Base-by-base conservation (phyloP, 2,797 vertebrate genomes). In the Fistularia tabacaria region DNA sequence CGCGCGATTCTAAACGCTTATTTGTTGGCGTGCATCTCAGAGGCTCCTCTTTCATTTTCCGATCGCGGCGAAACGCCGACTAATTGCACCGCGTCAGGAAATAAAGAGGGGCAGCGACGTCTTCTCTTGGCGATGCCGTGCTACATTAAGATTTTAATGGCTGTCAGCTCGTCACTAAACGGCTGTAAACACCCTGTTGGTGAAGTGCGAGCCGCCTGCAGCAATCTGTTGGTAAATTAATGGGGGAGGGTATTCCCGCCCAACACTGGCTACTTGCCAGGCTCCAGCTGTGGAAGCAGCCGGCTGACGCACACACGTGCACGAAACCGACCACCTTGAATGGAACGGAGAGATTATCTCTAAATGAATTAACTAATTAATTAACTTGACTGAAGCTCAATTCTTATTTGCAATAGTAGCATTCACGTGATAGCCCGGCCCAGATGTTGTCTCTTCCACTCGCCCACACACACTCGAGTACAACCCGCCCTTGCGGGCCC, bases 171-270 rank as follows among this genome's bases (percentile, higher is more conserved):
- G 68, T 87, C 76, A 85, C 85, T 86, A 90, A 85, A 88, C 82
- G 79, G 81, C 49, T 80, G 57, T 82, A 90, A 86, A 88, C 81
- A 87, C 78, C 74, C 78, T 67, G 25, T 85, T 84, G 49, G 62
- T 77, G 76, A 82, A 85, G 84, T 79, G 87, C 64, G 84, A 91
- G 84, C 70, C 73, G 81, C 81, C 81, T 80, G 62, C 70, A 50
- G 83, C 81, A 89, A 88, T 86, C 76, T 80, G 63, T 81, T 80
- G 79, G 77, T 82, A 91, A 90, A 89, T 93, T 92, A 92, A 92
- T 88, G 85, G 87, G 84, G 64, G 71, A 54, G 47, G 66, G 44
- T 9, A 7, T 54, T 38, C 49, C 70, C 51, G 15, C 71, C 68
- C 72, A 51, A 41, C 1, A 7, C 62, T 92, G 93, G 93, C 91